Base-by-base conservation (phyloP, 1,140 invertebrate species). In the Amyelois transitella region DNA sequence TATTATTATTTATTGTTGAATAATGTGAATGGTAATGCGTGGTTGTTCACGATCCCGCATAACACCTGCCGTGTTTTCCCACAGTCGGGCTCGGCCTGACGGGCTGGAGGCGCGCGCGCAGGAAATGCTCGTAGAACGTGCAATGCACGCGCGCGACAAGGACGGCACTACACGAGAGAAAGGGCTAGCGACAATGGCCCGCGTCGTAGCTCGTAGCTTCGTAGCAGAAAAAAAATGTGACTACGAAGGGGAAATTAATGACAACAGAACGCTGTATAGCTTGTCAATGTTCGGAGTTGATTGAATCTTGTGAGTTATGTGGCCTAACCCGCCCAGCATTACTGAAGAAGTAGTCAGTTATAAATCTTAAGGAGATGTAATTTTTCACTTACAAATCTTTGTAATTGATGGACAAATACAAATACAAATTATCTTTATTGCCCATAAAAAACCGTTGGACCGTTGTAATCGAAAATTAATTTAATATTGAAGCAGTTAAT, bases 1-100 rank as follows among this genome's bases (percentile, higher is more conserved):
- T 87, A 83, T 86, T 86, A 84, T 87, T 87, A 87, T 87, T 87
- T 87, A 87, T 87, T 79, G 84, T 87, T 86, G 84, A 84, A 86
- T 86, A 86, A 85, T 86, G 78, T 85, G 81, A 86, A 87, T 85
- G 81, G 84, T 87, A 85, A 87, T 87, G 81, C 84, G 75, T 85
- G 81, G 81, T 82, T 84, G 84, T 87, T 85, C 81, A 85, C 83
- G 76, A 87, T 84, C 84, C 74, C 84, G 84, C 84, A 85, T 81
- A 85, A 84, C 84, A 87, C 84, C 84, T 87, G 84, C 84, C 81
- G 79, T 82, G 66, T 87, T 86, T 87, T 87, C 84, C 84, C 84
- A 87, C 84, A 87, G 72, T 85, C 83, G 70, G 72, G 75, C 72
- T 77, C 56, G 52, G 53, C 48, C 56, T 48, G 62, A 64, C 70